Evolutionary conservation across 2,113 vertebrate genomes (phyloP).

Genomic region (Seriola aureovittata): DNA sequence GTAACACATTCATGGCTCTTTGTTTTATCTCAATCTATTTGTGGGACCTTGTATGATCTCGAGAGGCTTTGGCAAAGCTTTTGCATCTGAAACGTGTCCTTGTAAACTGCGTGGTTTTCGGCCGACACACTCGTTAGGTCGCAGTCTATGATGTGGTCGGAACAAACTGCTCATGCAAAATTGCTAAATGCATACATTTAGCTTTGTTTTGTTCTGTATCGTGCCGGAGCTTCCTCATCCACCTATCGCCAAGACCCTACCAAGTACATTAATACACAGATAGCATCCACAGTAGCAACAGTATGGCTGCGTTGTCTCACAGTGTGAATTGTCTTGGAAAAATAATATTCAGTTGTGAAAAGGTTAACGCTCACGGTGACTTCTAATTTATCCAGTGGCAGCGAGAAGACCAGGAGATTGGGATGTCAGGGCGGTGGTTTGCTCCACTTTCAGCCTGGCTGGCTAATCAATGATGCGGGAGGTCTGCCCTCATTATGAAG

Average conservation of each 20-base stretch:
- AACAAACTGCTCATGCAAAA: background rate
- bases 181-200: too few species aligned
- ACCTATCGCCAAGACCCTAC: too few species aligned
- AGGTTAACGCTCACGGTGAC: background rate
- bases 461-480: conserved; percentile 76
- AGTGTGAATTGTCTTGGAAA: background rate
- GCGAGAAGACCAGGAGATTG: conserved; percentile 19
- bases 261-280: background rate
- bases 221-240: background rate
- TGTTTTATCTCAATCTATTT: background rate
- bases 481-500: conserved; percentile 76
- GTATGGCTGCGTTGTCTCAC: background rate
- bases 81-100: background rate
- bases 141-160: background rate
- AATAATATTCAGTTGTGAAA: background rate
- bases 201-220: background rate
- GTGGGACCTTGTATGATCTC: background rate
- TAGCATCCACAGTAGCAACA: background rate
- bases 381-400: background rate
- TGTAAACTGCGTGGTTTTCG: background rate
- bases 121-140: background rate
- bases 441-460: conserved; percentile 59
- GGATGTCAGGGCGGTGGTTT: conserved; percentile 53
- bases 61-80: background rate
- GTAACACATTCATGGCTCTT: background rate